phyloP scores from a whole-genome alignment of 2,888 invertebrate species.

The Ophion slaviceki region DNA sequence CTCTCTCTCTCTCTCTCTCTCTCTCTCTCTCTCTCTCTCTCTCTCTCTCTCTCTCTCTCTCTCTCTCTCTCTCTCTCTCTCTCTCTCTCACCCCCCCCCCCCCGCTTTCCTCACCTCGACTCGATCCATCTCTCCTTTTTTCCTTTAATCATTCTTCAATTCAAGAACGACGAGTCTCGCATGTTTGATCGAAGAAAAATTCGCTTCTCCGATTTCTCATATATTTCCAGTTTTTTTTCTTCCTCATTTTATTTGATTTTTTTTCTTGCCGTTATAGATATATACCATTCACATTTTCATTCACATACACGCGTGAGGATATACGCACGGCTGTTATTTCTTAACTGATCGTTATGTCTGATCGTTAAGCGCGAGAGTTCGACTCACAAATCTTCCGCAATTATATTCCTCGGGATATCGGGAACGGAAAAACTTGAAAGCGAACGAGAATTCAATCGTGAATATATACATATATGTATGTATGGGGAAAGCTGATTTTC shows the following conservation, averaged over 20 bases:
- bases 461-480: neutral
- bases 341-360: slow-evolving; percentile 51
- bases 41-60: slow-evolving; percentile 27
- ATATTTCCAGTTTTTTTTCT: neutral
- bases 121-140: slow-evolving; percentile 13
- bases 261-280: neutral
- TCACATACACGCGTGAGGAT: neutral
- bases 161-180: slow-evolving; percentile 57
- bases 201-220: slow-evolving; percentile 58
- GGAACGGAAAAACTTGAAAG: slow-evolving; percentile 12
- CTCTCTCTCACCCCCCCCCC: slow-evolving; percentile 19
- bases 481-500: no score
- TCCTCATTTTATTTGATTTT: slow-evolving; percentile 1
- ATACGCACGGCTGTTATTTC: slow-evolving; percentile 12
- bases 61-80: slow-evolving; percentile 28
- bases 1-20: slow-evolving; percentile 34
- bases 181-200: slow-evolving; percentile 55
- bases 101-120: neutral
- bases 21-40: slow-evolving; percentile 27
- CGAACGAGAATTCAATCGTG: slow-evolving; percentile 4
- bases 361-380: slow-evolving; percentile 41
- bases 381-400: slow-evolving; percentile 45
- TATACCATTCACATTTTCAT: neutral
- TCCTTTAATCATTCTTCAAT: slow-evolving; percentile 56
- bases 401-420: slow-evolving; percentile 39